These are phyloP conservation scores for Paramisgurnus dabryanus DNA, from an alignment of 2,113 vertebrate species.

Conservation along the genomic window DNA sequence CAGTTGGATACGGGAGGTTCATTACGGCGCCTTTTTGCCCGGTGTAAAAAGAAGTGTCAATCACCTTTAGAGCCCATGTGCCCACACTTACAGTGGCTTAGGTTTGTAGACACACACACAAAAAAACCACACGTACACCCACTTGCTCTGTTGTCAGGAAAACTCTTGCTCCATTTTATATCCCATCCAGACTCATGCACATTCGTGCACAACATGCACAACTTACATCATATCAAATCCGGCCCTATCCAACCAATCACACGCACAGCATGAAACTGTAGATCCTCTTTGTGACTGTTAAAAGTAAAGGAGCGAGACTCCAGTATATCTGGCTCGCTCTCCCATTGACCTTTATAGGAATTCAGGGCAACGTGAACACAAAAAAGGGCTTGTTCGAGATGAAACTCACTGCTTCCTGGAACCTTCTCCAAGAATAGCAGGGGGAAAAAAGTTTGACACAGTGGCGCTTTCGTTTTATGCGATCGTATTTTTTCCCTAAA, in stretches of 20 bases:
- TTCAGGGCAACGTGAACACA: constrained; percentile 45
- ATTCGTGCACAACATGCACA: neutral
- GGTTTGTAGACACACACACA: constrained; percentile 1
- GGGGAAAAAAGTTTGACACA: constrained; percentile 8
- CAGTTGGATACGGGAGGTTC: constrained; percentile 59
- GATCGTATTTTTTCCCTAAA: constrained; percentile 54
- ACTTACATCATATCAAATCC: constrained; percentile 23
- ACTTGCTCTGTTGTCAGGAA: constrained; percentile 22
- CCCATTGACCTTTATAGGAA: constrained; percentile 49
- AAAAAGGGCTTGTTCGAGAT: constrained; percentile 38
- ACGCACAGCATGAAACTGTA: constrained; percentile 1
- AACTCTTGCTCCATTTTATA: constrained; percentile 8
- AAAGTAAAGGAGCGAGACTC: constrained; percentile 11
- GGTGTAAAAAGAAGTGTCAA: constrained; percentile 49
- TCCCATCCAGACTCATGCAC: neutral
- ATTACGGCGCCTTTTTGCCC: constrained; percentile 59
- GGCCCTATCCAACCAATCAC: neutral
- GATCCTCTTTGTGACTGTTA: constrained; percentile 29
- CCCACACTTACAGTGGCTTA: constrained; percentile 38
- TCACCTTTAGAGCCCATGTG: constrained; percentile 44
- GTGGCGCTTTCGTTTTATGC: constrained; percentile 44
- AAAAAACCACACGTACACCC: constrained; percentile 8
- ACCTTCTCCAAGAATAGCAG: constrained; percentile 48
- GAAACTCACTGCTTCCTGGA: constrained; percentile 41
- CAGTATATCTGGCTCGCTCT: constrained; percentile 26